phyloP scores from a whole-genome alignment of 2,888 invertebrate genomes.

The Heliconius erato region DNA sequence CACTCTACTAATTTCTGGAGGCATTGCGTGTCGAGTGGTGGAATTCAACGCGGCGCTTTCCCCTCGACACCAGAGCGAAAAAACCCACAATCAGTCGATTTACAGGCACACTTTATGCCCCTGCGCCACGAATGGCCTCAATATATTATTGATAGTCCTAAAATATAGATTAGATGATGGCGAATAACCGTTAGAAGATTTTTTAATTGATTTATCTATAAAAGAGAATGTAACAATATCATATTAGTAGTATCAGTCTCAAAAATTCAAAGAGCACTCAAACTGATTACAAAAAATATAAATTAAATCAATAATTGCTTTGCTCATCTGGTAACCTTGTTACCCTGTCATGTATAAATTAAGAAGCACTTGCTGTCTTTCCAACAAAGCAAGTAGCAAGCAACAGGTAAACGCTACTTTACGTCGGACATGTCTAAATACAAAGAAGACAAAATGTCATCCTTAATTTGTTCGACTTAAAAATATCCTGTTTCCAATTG shows the following conservation, averaged over 20 bases:
- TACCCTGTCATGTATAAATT: conserved; percentile 42
- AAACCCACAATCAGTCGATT: no score
- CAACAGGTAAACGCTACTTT: conserved; percentile 37
- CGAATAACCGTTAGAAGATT: background rate
- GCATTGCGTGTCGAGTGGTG: no score
- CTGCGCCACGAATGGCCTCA: no score
- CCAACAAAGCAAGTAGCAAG: conserved; percentile 12
- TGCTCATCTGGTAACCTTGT: conserved; percentile 35
- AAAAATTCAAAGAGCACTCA: background rate
- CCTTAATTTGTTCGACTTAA: conserved; percentile 20
- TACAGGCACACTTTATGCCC: no score
- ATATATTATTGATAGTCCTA: background rate
- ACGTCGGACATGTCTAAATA: conserved; percentile 38
- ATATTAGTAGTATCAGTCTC: background rate
- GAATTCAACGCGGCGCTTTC: no score
- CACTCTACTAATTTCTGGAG: no score
- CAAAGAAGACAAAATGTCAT: conserved; percentile 7
- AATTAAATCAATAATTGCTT: background rate
- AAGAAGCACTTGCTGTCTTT: conserved; percentile 37
- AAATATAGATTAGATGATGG: background rate
- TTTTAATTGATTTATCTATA: background rate
- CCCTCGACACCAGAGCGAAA: no score
- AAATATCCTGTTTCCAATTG: conserved; percentile 35
- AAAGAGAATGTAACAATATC: background rate
- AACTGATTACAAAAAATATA: background rate